A percentile compares a stretch with the other conserved stretches of the same genome.
phyloP scores from a whole-genome alignment of 2,888 invertebrate species.

The Drosophila anceps region DNA sequence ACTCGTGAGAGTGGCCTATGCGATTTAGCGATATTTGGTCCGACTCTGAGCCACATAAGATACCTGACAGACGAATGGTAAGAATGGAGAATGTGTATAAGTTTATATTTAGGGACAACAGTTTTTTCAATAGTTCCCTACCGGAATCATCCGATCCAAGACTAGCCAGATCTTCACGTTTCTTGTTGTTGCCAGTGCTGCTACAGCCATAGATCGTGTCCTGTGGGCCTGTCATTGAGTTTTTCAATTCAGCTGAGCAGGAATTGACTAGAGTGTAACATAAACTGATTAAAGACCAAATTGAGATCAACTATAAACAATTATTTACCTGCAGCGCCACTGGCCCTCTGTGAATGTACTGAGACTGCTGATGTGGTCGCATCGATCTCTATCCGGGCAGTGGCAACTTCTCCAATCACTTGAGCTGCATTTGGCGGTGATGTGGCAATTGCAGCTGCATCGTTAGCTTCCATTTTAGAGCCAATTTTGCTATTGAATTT shows the following conservation, averaged over 20 bases:
- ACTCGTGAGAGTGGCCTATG: conserved; percentile 89
- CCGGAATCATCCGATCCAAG: conserved; percentile 88
- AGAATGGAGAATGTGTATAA: conserved; percentile 6
- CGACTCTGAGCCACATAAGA: conserved; percentile 86
- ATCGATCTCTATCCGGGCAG: conserved; percentile 7
- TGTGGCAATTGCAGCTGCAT: conserved; percentile 80
- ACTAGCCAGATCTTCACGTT: conserved; percentile 86
- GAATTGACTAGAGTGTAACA: background rate
- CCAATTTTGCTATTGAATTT: conserved; percentile 83
- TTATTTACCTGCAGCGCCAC: conserved; percentile 51
- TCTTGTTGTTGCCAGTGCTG: conserved; percentile 76
- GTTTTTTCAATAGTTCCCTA: too few species aligned
- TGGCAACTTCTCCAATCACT: conserved; percentile 24
- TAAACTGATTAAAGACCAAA: background rate
- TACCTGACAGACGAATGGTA: conserved; percentile 78
- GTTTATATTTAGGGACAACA: background rate
- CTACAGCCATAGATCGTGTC: conserved; percentile 56
- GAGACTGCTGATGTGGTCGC: conserved; percentile 20
- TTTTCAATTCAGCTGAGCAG: background rate
- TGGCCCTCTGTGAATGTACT: conserved; percentile 42
- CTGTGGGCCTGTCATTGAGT: conserved; percentile 28
- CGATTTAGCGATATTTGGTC: conserved; percentile 85
- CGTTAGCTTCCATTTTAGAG: conserved; percentile 80
- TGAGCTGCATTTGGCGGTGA: conserved; percentile 64
- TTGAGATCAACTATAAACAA: background rate